Conservation (phyloP, 2,888 invertebrate genomes). For the Nymphalis polychloros region DNA sequence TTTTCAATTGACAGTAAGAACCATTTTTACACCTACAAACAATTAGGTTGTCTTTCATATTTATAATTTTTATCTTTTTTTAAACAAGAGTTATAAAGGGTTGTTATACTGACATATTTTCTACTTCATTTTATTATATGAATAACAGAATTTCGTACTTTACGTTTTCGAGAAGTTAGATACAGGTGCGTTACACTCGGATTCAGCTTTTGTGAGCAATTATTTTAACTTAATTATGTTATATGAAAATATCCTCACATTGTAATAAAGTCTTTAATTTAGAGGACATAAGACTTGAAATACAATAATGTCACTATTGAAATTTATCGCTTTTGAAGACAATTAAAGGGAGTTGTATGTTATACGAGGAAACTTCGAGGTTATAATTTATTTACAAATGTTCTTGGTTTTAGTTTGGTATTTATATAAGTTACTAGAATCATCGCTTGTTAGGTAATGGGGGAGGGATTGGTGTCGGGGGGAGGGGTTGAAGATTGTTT, state of each 20-base stretch:
- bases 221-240: too few species aligned
- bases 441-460: too few species aligned
- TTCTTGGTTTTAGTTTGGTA: slow-evolving; percentile 14
- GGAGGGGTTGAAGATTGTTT: too few species aligned
- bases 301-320: slow-evolving; percentile 7
- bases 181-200: too few species aligned
- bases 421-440: background rate
- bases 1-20: too few species aligned
- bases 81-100: too few species aligned
- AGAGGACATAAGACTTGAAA: background rate
- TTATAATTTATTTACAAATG: slow-evolving; percentile 22
- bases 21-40: too few species aligned
- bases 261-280: background rate
- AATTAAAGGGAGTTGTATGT: slow-evolving; percentile 3
- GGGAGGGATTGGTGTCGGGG: too few species aligned
- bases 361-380: slow-evolving; percentile 21
- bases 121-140: background rate
- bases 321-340: slow-evolving; percentile 18
- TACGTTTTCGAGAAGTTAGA: background rate
- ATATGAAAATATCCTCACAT: too few species aligned
- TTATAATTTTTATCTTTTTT: too few species aligned
- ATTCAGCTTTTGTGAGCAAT: too few species aligned
- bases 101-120: background rate
- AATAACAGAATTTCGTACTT: background rate
- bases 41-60: too few species aligned